A percentile compares a stretch with the other conserved stretches of the same genome.
These are phyloP conservation scores for Agrochola lychnidis DNA, from an alignment of 2,888 invertebrate species.

Conservation along the genomic window DNA sequence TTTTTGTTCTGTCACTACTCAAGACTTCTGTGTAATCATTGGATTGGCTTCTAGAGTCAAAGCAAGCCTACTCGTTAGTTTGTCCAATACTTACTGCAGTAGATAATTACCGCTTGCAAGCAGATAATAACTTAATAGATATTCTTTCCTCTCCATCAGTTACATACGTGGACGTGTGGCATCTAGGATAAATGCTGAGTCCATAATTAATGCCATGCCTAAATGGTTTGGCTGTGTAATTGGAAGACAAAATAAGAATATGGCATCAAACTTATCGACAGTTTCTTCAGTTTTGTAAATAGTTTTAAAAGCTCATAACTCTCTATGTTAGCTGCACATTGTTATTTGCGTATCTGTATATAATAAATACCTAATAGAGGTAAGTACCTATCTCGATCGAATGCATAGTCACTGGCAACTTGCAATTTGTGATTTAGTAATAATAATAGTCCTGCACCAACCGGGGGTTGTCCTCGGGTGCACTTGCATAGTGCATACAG, in stretches of 20 bases:
- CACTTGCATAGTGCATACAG: no score
- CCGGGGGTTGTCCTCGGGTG: no score
- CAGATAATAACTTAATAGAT: slow-evolving; percentile 57
- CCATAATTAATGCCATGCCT: slow-evolving; percentile 41
- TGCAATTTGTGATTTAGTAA: neutral
- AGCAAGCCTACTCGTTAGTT: slow-evolving; percentile 32
- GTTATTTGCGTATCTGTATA: no score
- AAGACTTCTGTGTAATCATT: slow-evolving; percentile 34
- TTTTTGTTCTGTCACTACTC: slow-evolving; percentile 18
- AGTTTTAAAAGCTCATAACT: neutral
- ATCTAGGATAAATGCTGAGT: slow-evolving; percentile 29
- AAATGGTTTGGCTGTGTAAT: slow-evolving; percentile 26
- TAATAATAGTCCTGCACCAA: no score
- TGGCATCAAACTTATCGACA: neutral
- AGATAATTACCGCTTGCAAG: slow-evolving; percentile 51
- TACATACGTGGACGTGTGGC: slow-evolving; percentile 36
- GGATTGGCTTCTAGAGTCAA: neutral
- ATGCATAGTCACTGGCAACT: neutral
- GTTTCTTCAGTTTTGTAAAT: slow-evolving; percentile 1
- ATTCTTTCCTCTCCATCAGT: slow-evolving; percentile 44
- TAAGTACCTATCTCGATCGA: neutral
- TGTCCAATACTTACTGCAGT: slow-evolving; percentile 21
- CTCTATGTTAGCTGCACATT: neutral
- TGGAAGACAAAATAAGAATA: slow-evolving; percentile 14
- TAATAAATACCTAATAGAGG: neutral